Base-by-base conservation (phyloP, 1,140 invertebrate genomes). In the Neocloeon triangulifer region DNA sequence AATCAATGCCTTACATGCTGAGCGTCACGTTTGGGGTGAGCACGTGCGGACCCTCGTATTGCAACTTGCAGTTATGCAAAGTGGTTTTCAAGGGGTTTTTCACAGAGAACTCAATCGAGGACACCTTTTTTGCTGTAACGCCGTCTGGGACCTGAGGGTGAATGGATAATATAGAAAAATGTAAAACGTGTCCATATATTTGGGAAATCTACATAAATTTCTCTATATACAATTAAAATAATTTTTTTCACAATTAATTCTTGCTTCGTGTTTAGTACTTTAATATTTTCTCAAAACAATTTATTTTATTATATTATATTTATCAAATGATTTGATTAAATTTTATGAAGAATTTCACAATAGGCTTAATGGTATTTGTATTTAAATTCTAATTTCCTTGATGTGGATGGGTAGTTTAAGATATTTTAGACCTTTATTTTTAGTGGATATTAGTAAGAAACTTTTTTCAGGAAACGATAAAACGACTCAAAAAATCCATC, bases 31-130 rank as follows among this genome's bases (percentile, higher is more conserved):
- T 56, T 31, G 65, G 66, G 25, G 59, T 61, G 0, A 56, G 53
- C 2, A 76, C 49, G 3, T 69, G 69, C 0, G 72, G 66, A 2
- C 70, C 70, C 34, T 73, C 70, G 36, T 76, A 56, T 30, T 65
- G 60, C 43, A 78, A 66, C 35, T 59, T 58, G 39, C 72, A 73
- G 1, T 66, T 55, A 0, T 68, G 69, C 18, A 80, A 43, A 0
- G 39, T 35, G 3, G 49, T 55, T 14, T 66, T 61, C 34, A 80
- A 45, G 0, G 75, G 73, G 50, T 80, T 81, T 31, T 51, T 56
- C 41, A 81, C 75, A 8, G 63, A 62, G 7, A 77, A 50, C 5
- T 47, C 55, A 9, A 69, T 55, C 9, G 51, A 49, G 6, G 61
- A 50, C 20, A 64, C 50, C 44, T 58, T 50, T 10, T 59, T 61